Conservation (phyloP, 2,888 invertebrate genomes). For the Pegoplata infirma region DNA sequence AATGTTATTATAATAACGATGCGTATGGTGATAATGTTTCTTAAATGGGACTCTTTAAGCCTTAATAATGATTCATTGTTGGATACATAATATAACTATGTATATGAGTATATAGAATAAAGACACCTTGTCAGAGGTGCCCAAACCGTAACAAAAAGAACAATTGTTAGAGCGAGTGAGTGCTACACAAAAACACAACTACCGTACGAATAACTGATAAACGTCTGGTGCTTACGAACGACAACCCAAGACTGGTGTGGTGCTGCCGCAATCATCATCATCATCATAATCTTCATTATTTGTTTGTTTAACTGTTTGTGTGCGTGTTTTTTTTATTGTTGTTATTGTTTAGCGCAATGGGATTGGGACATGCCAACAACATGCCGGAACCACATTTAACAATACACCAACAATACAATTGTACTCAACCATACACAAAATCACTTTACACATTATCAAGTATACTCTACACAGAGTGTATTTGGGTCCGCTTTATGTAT, state of each 20-base stretch:
- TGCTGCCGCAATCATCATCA: slow-evolving; percentile 44
- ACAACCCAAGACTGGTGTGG: slow-evolving; percentile 64
- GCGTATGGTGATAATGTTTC: slow-evolving; percentile 23
- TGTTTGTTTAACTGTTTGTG: slow-evolving; percentile 31
- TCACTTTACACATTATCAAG: neutral
- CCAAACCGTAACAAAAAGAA: slow-evolving; percentile 34
- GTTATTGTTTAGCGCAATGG: slow-evolving; percentile 58
- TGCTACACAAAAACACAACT: neutral
- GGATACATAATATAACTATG: too few species aligned
- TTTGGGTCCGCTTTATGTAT: slow-evolving; percentile 57
- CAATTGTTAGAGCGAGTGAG: neutral
- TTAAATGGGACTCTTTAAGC: slow-evolving; percentile 41
- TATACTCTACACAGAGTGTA: slow-evolving; percentile 1
- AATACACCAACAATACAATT: slow-evolving; percentile 27
- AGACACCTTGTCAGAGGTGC: slow-evolving; percentile 54
- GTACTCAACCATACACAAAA: slow-evolving; percentile 25
- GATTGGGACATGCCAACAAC: slow-evolving; percentile 65
- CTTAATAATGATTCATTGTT: slow-evolving; percentile 33
- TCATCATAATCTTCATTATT: too few species aligned
- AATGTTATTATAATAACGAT: slow-evolving; percentile 12
- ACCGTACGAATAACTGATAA: slow-evolving; percentile 21
- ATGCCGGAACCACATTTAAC: slow-evolving; percentile 40
- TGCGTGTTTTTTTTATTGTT: slow-evolving; percentile 41
- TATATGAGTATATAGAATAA: slow-evolving; percentile 1
- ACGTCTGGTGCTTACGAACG: slow-evolving; percentile 62